Base-by-base conservation (phyloP, 2,797 vertebrate genomes). In the Geranospiza caerulescens region DNA sequence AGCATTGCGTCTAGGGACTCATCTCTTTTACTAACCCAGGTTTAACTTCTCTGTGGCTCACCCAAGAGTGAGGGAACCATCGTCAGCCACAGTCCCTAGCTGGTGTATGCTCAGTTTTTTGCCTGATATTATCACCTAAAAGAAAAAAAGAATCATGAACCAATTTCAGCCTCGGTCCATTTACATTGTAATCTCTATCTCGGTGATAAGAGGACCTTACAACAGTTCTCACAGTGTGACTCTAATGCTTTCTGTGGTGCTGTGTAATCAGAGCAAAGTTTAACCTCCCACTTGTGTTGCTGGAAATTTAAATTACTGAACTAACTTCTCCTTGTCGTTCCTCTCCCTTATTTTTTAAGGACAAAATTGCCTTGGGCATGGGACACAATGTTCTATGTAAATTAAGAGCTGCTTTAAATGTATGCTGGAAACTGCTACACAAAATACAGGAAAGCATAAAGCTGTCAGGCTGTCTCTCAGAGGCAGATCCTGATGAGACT, bases 191-290 rank as follows among this genome's bases (percentile, higher is more conserved):
- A 72, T 86, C 70, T 92, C 83, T 91, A 2, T 79, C 68, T 89
- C 2, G 7, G 40, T 60, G 66, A 68, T 63, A 89, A 85, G 58
- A 92, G n/a, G 67, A 93, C 85, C 78, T 93, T 56, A 55, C 50
- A 59, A 31, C n/a, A 27, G 52, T 71, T 72, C 89, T 89, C 82
- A 68, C 84, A 84, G 53, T 21, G 40, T 86, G 89, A 70, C 19
- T 90, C 71, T 50, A 64, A 6, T 82, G 52, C 60, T 92, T 59
- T 96, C 82, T 92, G 66, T 67, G 55, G 34, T 89, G 83, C 53
- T 93, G 42, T 95, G 70, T 89, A 94, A 95, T 97, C 96, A 96
- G 68, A 84, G 80, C 55, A 62, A 96, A 21, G 36, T 92, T 90
- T 84, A 92, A 88, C 53, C 42, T 81, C 72, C 90, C 27, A 79